Base-by-base conservation (phyloP, 2,888 invertebrate species). In the Byasa hedistus region DNA sequence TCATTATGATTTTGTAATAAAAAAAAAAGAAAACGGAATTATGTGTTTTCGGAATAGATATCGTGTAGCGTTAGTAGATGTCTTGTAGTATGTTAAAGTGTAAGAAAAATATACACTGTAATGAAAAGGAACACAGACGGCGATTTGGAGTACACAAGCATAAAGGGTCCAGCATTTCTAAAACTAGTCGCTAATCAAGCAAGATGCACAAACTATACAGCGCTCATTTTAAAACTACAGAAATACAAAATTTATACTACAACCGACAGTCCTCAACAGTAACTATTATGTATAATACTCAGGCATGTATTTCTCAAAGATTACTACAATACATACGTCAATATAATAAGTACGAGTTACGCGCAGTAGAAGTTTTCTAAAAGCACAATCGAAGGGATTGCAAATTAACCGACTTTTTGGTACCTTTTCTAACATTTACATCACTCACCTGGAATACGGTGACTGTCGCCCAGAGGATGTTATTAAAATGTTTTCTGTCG, bases 401-500 rank as follows among this genome's bases (percentile, higher is more conserved):
- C 89, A 92, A 91, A 89, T 85, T 86, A 91, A 90, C 85, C 83
- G 82, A 82, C 83, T 86, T 84, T 81, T 75, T 75, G 70, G 76
- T 81, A 83, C 82, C 80, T 84, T 82, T 79, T 91, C 79, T 83
- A 85, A 78, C 70, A 76, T 80, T 79, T 79, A 79, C n/a, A n/a
- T 81, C 77, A 87, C 96, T 95, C 95, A 98, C 98, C 97, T 98
- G 98, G 89, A 98, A 98, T 74, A 98, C 98, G 87, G 98, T 98
- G 92, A 98, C 97, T 79, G 98, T 97, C 79, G 98, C 98, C 97
- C 98, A 98, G 82, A 98, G 95, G 94, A 98, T 96, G 94, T 97
- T 97, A 96, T 98, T 98, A 96, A 98, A 98, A 94, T 98, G 98
- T 94, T 98, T 98, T 92, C 98, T 95, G 95, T 98, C 98, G 94